Conservation (phyloP, 1,140 invertebrate species). For the Ceratitis capitata region DNA sequence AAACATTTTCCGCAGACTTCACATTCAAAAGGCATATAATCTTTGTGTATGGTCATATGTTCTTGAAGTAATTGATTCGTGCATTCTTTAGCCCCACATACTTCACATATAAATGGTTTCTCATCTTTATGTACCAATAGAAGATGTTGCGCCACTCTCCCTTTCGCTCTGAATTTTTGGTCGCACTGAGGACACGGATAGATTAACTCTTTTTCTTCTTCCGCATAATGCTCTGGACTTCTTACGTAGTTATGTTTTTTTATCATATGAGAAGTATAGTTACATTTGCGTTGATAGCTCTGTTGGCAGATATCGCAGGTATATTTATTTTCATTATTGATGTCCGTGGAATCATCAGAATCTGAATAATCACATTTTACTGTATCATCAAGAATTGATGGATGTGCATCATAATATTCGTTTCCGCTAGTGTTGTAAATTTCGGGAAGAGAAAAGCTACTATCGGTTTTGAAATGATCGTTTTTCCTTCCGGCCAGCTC, state of each 20-base stretch:
- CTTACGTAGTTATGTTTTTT: too few relatives aligned
- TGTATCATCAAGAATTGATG: too few relatives aligned
- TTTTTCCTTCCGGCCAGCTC: too few relatives aligned
- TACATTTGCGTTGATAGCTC: too few relatives aligned
- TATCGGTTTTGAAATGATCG: too few relatives aligned
- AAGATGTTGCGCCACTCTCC: constrained; percentile 59
- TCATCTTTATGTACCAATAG: constrained; percentile 65
- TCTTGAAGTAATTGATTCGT: constrained; percentile 65
- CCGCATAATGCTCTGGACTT: not conserved
- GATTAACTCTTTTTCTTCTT: constrained; percentile 50
- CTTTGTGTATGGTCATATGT: constrained; percentile 66
- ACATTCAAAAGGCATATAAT: constrained; percentile 66
- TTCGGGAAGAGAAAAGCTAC: too few relatives aligned
- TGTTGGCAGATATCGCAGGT: too few relatives aligned
- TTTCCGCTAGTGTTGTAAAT: too few relatives aligned
- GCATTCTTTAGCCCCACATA: constrained; percentile 65
- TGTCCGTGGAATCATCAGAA: too few relatives aligned
- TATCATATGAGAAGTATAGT: not conserved
- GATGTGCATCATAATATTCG: too few relatives aligned
- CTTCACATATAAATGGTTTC: constrained; percentile 66
- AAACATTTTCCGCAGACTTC: constrained; percentile 66
- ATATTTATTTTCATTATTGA: too few relatives aligned
- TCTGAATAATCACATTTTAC: too few relatives aligned
- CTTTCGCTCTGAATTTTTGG: constrained; percentile 56
- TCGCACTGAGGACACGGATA: constrained; percentile 51